Evolutionary conservation across 2,888 invertebrate genomes (phyloP).

Genomic region (Kuschelorhynchus macadamiae): DNA sequence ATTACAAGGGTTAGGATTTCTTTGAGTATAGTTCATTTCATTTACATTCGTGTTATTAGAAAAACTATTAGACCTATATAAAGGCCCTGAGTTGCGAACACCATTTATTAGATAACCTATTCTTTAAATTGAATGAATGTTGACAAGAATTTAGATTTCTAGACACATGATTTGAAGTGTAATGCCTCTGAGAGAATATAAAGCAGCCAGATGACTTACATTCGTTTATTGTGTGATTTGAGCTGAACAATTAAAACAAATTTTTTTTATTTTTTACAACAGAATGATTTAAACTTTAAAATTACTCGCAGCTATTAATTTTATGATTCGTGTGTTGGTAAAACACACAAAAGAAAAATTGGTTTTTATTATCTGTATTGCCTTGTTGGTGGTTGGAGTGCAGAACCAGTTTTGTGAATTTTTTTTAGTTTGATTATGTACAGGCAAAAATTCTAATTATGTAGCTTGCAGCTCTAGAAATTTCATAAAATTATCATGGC

Average conservation of each 20-base stretch:
- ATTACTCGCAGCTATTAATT: background rate
- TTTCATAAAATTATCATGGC: slow-evolving; percentile 1
- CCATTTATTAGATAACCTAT: too few relatives aligned
- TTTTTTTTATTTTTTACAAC: background rate
- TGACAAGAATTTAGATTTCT: background rate
- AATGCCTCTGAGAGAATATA: background rate
- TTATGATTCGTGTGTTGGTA: background rate
- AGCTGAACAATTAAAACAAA: background rate
- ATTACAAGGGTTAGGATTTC: too few relatives aligned
- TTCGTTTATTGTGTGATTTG: background rate
- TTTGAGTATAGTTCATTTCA: too few relatives aligned
- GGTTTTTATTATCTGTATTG: too few relatives aligned
- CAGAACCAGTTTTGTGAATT: too few relatives aligned
- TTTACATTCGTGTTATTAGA: too few relatives aligned
- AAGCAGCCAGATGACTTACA: background rate
- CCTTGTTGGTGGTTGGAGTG: too few relatives aligned
- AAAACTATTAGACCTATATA: too few relatives aligned
- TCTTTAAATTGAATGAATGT: too few relatives aligned
- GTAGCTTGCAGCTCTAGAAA: slow-evolving; percentile 4
- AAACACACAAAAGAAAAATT: background rate
- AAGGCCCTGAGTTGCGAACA: too few relatives aligned
- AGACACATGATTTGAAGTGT: background rate
- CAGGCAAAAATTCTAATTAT: background rate
- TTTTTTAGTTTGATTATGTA: too few relatives aligned
- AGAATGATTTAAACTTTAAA: background rate